Evolutionary conservation across 2,113 vertebrate genomes (phyloP).

Genomic region (Ictidomys tridecemlineatus): DNA sequence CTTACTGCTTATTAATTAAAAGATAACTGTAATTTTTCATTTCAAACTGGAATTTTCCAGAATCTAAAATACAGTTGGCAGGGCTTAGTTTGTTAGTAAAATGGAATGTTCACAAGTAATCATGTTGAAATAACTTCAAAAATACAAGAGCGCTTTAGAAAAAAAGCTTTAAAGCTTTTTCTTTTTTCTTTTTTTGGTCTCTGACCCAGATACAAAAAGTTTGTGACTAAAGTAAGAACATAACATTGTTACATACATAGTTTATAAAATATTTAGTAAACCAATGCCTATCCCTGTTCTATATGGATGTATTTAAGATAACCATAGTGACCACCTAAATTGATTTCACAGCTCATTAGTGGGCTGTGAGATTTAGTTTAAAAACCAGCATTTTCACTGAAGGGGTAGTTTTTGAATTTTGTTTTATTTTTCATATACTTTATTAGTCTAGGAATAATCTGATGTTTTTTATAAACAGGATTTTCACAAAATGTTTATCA

Average conservation of each 20-base stretch:
- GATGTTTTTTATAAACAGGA: conserved; percentile 47
- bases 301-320: conserved; percentile 29
- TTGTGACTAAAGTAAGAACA: conserved; percentile 24
- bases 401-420: neutral
- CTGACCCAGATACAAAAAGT: conserved; percentile 7
- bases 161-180: conserved; percentile 55
- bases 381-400: conserved; percentile 55
- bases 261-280: conserved; percentile 9
- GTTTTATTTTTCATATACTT: neutral
- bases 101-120: neutral
- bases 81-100: conserved; percentile 36
- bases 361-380: conserved; percentile 12
- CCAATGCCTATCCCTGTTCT: neutral
- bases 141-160: conserved; percentile 29
- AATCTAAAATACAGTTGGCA: conserved; percentile 33
- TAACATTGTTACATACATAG: neutral
- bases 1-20: conserved; percentile 54
- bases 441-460: conserved; percentile 21
- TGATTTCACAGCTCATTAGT: conserved; percentile 33
- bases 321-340: conserved; percentile 5
- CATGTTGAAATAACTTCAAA: conserved; percentile 60
- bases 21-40: neutral
- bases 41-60: conserved; percentile 56
- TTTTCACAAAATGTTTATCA: conserved; percentile 30
- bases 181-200: neutral